Evolutionary conservation across 2,113 vertebrate species (phyloP).

Genomic region (Amphiprion percula): DNA sequence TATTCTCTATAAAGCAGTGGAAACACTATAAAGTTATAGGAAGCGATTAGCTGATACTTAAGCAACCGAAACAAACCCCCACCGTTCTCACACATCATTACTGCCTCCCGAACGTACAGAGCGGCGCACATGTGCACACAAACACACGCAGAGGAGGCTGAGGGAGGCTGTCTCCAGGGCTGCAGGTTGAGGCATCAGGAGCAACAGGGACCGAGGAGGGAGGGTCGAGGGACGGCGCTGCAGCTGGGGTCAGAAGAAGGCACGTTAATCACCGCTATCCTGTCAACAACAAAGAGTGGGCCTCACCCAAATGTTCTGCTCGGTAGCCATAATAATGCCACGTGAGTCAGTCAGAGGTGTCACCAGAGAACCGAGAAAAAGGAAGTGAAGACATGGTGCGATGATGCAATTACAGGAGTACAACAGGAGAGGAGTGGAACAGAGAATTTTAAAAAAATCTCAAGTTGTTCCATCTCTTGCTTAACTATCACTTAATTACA

Average conservation of each 20-base stretch:
- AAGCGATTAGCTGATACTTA: slow-evolving; percentile 78
- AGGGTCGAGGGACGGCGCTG: slow-evolving; percentile 66
- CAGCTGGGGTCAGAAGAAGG: slow-evolving; percentile 82
- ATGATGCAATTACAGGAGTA: slow-evolving; percentile 74
- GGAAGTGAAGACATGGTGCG: slow-evolving; percentile 62
- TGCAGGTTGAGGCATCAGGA: slow-evolving; percentile 65
- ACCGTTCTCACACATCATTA: slow-evolving; percentile 67
- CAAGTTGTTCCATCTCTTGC: slow-evolving; percentile 54
- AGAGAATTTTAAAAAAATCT: slow-evolving; percentile 30
- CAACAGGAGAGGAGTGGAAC: slow-evolving; percentile 36
- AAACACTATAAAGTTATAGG: slow-evolving; percentile 80
- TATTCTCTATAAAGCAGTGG: slow-evolving; percentile 77
- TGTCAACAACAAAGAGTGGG: slow-evolving; percentile 84
- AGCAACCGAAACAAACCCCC: slow-evolving; percentile 67
- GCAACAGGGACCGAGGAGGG: slow-evolving; percentile 59
- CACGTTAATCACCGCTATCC: slow-evolving; percentile 83
- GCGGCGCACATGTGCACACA: slow-evolving; percentile 40
- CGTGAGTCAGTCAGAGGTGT: slow-evolving; percentile 77
- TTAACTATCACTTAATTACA: slow-evolving; percentile 70
- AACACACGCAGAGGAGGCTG: slow-evolving; percentile 32
- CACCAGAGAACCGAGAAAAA: slow-evolving; percentile 61
- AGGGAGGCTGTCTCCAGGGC: slow-evolving; percentile 60
- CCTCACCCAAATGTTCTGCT: slow-evolving; percentile 74
- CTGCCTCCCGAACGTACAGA: slow-evolving; percentile 53
- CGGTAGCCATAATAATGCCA: slow-evolving; percentile 75